Percentiles rank a stretch among this genome's conserved stretches.
phyloP scores from a whole-genome alignment of 1,140 invertebrate species.

The Zaprionus capensis region DNA sequence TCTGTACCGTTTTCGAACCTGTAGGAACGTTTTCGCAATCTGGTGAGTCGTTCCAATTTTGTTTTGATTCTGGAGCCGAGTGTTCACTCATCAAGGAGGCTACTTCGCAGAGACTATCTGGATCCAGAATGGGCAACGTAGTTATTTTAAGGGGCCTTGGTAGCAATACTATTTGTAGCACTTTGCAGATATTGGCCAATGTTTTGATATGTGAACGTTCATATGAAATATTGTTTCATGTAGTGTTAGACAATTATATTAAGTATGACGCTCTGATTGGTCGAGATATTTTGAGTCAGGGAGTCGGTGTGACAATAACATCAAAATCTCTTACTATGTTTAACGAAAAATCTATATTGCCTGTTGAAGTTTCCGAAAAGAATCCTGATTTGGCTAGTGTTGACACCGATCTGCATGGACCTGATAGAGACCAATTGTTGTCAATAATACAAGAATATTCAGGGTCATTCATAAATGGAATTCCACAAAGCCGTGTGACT shows the following conservation, averaged over 20 bases:
- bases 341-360: background rate
- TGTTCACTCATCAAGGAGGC: background rate
- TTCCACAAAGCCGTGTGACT: background rate
- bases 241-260: conserved; percentile 17
- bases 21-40: too few species aligned
- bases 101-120: conserved; percentile 5
- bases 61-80: too few species aligned
- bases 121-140: background rate
- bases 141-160: conserved; percentile 19
- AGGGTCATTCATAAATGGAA: background rate
- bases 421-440: background rate
- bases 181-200: conserved; percentile 31
- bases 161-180: conserved; percentile 25
- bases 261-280: conserved; percentile 19
- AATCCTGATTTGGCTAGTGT: background rate
- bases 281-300: conserved; percentile 27
- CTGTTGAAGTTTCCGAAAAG: too few species aligned
- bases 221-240: conserved; percentile 24
- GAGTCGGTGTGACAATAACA: conserved; percentile 15
- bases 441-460: background rate
- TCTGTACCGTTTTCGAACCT: too few species aligned
- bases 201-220: conserved; percentile 19
- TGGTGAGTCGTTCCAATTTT: too few species aligned
- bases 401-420: background rate
- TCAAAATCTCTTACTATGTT: conserved; percentile 1